phyloP scores from a whole-genome alignment of 2,797 vertebrate genomes.

The Melanotaenia trifasciata region DNA sequence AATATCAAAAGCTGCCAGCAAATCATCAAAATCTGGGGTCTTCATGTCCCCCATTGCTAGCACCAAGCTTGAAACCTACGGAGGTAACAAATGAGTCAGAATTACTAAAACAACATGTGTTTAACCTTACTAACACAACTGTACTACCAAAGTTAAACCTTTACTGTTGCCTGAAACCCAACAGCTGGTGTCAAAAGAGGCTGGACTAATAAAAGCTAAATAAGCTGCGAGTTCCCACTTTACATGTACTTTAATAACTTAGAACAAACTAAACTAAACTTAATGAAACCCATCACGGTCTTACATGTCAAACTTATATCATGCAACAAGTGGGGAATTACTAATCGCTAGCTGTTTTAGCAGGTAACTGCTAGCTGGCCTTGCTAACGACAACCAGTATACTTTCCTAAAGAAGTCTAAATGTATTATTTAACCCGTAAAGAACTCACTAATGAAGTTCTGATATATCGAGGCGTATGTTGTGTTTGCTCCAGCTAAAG shows the following conservation, averaged over 20 bases:
- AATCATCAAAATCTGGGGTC: conserved; percentile 98
- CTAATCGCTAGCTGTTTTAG: conserved; percentile 64
- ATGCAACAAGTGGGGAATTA: conserved; percentile 68
- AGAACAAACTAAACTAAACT: not conserved
- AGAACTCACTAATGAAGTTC: not conserved
- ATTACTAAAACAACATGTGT: not conserved
- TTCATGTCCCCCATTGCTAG: conserved; percentile 98
- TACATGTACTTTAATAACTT: not conserved
- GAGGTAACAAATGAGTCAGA: conserved; percentile 3
- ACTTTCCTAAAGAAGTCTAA: conserved; percentile 9
- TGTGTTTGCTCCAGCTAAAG: rapidly evolving
- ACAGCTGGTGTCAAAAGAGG: not conserved
- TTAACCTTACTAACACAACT: not conserved
- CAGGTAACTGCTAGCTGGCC: conserved; percentile 53
- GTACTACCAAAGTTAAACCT: not conserved
- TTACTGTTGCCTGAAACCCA: not conserved
- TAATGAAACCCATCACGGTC: not conserved
- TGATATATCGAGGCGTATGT: rapidly evolving
- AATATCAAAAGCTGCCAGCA: conserved; percentile 96
- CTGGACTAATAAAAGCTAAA: not conserved
- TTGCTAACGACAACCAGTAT: conserved; percentile 34
- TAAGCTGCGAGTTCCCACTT: not conserved
- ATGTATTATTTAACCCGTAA: not conserved
- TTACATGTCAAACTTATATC: conserved; percentile 22
- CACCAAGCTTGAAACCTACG: conserved; percentile 72